Percentiles rank a stretch among this genome's conserved stretches.
phyloP scores from a whole-genome alignment of 1,140 invertebrate genomes.

The Armadillidium nasatum region DNA sequence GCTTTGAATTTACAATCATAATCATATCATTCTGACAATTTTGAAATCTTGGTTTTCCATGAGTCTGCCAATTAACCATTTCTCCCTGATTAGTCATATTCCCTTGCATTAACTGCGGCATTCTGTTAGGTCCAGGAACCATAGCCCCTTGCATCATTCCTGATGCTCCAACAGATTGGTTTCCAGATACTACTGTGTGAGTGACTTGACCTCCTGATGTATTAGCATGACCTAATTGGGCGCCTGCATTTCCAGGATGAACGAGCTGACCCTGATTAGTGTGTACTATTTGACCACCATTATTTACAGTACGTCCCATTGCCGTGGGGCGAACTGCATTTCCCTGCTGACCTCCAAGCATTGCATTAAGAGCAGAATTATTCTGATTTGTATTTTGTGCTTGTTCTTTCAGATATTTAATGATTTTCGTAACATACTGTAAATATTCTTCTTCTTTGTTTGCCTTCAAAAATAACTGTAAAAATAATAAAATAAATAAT shows the following conservation, averaged over 20 bases:
- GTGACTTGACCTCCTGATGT: constrained; percentile 20
- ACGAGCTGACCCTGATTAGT: constrained; percentile 24
- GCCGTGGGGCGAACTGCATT: not conserved
- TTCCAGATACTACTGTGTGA: constrained; percentile 22
- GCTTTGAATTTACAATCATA: constrained; percentile 30
- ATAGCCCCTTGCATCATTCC: constrained; percentile 21
- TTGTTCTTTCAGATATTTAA: not conserved
- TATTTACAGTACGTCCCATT: not conserved
- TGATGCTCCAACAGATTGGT: constrained; percentile 16
- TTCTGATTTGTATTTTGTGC: constrained; percentile 1
- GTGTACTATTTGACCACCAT: constrained; percentile 16
- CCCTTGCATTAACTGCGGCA: constrained; percentile 34
- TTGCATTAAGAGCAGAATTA: not conserved
- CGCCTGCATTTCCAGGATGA: not conserved
- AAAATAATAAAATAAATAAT: not conserved
- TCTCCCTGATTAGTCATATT: constrained; percentile 33
- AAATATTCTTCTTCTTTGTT: constrained; percentile 3
- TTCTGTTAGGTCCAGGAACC: constrained; percentile 31
- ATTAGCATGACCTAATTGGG: not conserved
- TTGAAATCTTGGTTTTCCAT: constrained; percentile 26
- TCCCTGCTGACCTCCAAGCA: not conserved
- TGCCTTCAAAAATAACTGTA: not conserved
- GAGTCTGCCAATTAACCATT: constrained; percentile 30
- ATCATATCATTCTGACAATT: constrained; percentile 33
- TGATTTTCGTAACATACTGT: constrained; percentile 1